Evolutionary conservation across 30 jellyfish, hydroid and myxozoan species (phyloP), one percentile per base, ranked within the genome.

Genomic region (Mastigias papua): DNA sequence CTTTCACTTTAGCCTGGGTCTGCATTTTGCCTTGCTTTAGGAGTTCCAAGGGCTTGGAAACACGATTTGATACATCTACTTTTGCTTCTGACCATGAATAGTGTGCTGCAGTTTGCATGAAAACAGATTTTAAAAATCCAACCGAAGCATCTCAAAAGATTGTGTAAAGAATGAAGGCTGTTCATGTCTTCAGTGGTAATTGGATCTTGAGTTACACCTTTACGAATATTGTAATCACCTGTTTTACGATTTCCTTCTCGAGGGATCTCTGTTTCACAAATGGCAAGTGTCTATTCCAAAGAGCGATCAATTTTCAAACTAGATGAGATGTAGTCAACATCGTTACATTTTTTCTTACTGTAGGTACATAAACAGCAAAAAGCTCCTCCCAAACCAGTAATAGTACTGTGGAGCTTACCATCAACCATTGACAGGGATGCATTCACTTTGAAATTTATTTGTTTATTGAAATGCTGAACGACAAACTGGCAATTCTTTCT

Each of bases 171-270:
- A n/a, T n/a, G n/a, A n/a, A n/a, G n/a, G n/a, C n/a, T n/a, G n/a
- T n/a, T n/a, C n/a, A n/a, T n/a, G n/a, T n/a, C n/a, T n/a, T n/a
- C n/a, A n/a, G n/a, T n/a, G n/a, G 80, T 68, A 4, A 68, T 32
- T 19, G 80, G 80, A 27, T 68, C 80, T 58, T 68, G 80, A 4
- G 62, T 68, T 7, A 68, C 60, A 26, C 60, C 80, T 68, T 68
- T 68, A 31, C 62, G 50, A 31, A n/a, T 21, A 4, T 68, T 10
- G 25, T 68, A 68, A 31, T 68, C 60, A 22, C 50, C 66, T 70
- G 29, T 42, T 25, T 25, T 28, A 10, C 37, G 50, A 25, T 65
- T 16, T 21, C 19, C 76, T 31, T 65, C 46, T 1, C 8, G 65
- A 25, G 29, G 82, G 33, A 70, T 32, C 26, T 19, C 82, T 48